Base-by-base conservation (phyloP, 2,888 invertebrate genomes). In the Acanthoscelides obtectus region DNA sequence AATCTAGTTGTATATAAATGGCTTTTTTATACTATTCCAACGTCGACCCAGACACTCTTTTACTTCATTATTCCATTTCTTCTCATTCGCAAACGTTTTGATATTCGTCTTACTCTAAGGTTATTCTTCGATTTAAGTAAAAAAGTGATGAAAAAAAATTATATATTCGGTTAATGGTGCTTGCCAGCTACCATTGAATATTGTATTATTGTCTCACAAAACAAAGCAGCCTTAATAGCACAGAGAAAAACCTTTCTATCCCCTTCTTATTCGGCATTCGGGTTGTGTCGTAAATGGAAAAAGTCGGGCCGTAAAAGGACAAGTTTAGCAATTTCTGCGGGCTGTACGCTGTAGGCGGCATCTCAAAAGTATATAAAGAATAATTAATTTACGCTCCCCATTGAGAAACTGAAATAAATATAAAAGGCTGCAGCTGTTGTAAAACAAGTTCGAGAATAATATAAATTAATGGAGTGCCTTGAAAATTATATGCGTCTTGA, bases 311-410 rank as follows among this genome's bases (percentile, higher is more conserved):
- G 72, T 74, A 72, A 74, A 73, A 72, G 73, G 69, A 72, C 71
- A 74, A 74, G 70, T 74, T 74, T 72, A 66, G 72, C 69, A 69
- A 72, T 74, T 74, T 73, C 69, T 68, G 68, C 67, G 67, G 22
- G 67, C 8, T 12, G 45, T 6, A 12, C 19, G 67, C 8, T 12
- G 45, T 6, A 12, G 45, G 17, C 45, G 45, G 45, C 45, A 45
- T 45, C 45, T 12, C 12, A 45, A 17, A 72, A 74, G 71, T 71
- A 64, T 67, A 69, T 67, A 66, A 69, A 69, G 69, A 70, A 72
- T 70, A 72, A 72, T 67, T 72, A 72, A 72, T 72, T 69, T 67
- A 45, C 64, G 68, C 25, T 12, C 45, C 45, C 45, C 45, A 45
- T 45, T 45, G 45, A 45, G 45, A 45, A 12, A 45, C 45, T 45